Base-by-base conservation (phyloP, 2,797 vertebrate genomes). In the Malurus leucopterus region DNA sequence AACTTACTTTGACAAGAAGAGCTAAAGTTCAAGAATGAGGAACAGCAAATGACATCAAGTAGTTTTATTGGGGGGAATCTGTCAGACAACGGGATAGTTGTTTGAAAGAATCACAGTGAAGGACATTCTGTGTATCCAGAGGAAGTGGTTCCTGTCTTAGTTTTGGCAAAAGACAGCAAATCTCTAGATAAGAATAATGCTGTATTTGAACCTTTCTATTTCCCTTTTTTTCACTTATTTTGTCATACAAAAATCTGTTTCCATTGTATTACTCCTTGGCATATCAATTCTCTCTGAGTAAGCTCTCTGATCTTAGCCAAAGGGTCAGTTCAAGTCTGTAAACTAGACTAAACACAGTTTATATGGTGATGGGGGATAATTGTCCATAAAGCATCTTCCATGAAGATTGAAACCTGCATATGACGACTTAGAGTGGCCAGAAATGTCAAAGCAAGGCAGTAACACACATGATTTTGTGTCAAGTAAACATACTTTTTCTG, bases 1-100 rank as follows among this genome's bases (percentile, higher is more conserved):
- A 91, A 88, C 23, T 76, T 91, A 58, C 27, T 86, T 93, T 86
- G 71, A 73, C 30, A 54, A 84, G 76, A 74, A 72, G 54, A 87
- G 51, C 22, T 49, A 43, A 64, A 87, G 82, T 79, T 93, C 77
- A 91, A 69, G 71, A 68, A 44, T 16, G 23, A 93, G 74, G 53
- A 91, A 65, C 51, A 89, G 30, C 46, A 83, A 90, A 47, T 2
- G 0, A 11, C 22, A 77, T 75, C 14, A 50, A 57, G 32, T 67
- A 51, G 47, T 53, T 81, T 46, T 67, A 43, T 13, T 46, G 27
- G 12, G 22, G n/a, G 3, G 7, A n/a, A 49, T 62, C 51, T 59
- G 50, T 73, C 58, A 74, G 67, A 63, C 44, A 65, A 58, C 36
- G 36, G 47, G 34, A 29, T 26, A 14, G 43, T 64, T 90, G 21